Conservation (phyloP, 2,888 invertebrate genomes). For the Eugnorisma glareosa region DNA sequence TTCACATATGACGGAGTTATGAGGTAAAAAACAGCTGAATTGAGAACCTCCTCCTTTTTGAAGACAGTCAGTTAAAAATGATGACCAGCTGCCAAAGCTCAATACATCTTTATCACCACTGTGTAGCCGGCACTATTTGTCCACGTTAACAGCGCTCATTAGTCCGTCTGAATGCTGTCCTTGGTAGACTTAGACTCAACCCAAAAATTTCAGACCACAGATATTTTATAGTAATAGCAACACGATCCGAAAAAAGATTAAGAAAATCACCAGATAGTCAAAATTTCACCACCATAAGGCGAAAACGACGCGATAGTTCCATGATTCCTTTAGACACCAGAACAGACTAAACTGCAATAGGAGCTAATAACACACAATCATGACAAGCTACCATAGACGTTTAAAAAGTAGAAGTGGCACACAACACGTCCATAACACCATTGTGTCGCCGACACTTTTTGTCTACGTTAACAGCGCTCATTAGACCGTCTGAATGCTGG, state of each 20-base stretch:
- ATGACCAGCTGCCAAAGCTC: slow-evolving; percentile 20
- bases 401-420: slow-evolving; percentile 42
- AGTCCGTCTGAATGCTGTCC: slow-evolving; percentile 55
- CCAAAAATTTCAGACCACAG: background rate
- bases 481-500: slow-evolving; percentile 70
- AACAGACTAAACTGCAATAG: background rate
- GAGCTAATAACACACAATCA: slow-evolving; percentile 31
- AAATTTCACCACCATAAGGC: background rate
- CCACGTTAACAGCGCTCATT: slow-evolving; percentile 69
- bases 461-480: slow-evolving; percentile 72
- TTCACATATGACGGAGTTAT: too few species aligned
- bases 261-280: background rate
- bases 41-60: too few species aligned
- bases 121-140: background rate
- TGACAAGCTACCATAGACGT: slow-evolving; percentile 20
- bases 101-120: background rate
- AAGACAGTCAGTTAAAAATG: too few species aligned
- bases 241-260: background rate
- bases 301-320: background rate
- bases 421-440: slow-evolving; percentile 28
- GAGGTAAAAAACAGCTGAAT: too few species aligned
- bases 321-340: background rate
- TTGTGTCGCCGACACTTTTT: slow-evolving; percentile 64
- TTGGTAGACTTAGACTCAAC: background rate
- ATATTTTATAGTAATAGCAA: background rate